Evolutionary conservation across 1,140 invertebrate species (phyloP), one percentile per base, ranked within the genome.

Genomic region (Philopotamus ludificatus): DNA sequence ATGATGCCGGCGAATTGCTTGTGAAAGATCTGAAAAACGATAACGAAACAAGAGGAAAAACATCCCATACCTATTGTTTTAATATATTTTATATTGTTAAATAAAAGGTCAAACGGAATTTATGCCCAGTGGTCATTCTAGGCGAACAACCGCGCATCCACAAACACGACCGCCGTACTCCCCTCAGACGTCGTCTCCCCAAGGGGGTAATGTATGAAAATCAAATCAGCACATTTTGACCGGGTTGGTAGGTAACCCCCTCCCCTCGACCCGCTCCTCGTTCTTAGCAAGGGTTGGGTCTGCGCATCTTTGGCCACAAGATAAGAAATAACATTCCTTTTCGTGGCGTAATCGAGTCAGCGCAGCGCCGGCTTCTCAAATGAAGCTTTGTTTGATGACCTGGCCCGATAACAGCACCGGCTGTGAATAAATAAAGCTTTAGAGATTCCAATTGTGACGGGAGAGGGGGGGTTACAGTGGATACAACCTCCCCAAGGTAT

Each of bases 351-450:
- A 68, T 68, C 66, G 66, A 68, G 66, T 68, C 62, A 39, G 55
- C 57, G 62, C 66, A 68, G 62, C 57, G 21, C 28, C 28, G 47
- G 54, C 66, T 68, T 54, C 28, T 28, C 47, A 68, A 59, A 65
- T 65, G 62, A 68, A 62, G 62, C 53, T 68, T 65, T 68, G 62
- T 63, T 64, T 61, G 66, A 68, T 68, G 66, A 68, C 66, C 66
- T 61, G 44, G 25, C 61, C 41, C 64, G 67, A 68, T 68, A 68
- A 65, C 67, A 45, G 67, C 57, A 49, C 58, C 8, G 47, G 28
- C 67, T 62, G 63, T 64, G 59, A 68, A 65, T 68, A 68, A 68
- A 68, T 68, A 68, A 68, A 68, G 57, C 67, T 45, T 49, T 12
- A 34, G 23, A 21, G 53, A 44, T 21, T n/a, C 28, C 41, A 12